A percentile compares a stretch with the other conserved stretches of the same genome.
These are phyloP conservation scores for Dermatophagoides farinae DNA, from an alignment of 1,140 invertebrate species.

Conservation along the genomic window DNA sequence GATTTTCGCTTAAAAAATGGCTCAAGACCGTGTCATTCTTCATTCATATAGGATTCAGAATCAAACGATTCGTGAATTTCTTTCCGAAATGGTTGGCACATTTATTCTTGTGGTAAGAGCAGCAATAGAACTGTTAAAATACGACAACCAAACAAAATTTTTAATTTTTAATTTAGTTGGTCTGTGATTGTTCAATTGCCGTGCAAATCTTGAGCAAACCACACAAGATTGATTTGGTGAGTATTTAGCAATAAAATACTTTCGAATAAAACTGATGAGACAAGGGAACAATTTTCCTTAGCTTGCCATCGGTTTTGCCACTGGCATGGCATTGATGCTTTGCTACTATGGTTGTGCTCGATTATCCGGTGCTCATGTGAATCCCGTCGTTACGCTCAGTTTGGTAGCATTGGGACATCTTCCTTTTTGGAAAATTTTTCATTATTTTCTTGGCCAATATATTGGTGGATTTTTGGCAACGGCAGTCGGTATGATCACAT, in stretches of 20 bases:
- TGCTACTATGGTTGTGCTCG: neutral
- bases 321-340: constrained; percentile 6
- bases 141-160: neutral
- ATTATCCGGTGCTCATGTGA: constrained; percentile 10
- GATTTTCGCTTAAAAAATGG: neutral
- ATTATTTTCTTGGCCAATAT: constrained; percentile 9
- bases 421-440: constrained; percentile 3
- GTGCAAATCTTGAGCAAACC: neutral
- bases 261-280: neutral
- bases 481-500: neutral
- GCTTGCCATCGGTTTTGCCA: neutral
- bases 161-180: neutral
- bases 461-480: constrained; percentile 8
- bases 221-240: neutral
- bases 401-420: constrained; percentile 1
- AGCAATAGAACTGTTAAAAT: neutral
- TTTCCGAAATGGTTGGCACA: constrained; percentile 7
- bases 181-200: constrained; percentile 8
- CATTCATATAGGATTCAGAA: neutral
- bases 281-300: neutral
- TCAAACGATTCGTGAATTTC: neutral
- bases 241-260: neutral
- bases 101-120: constrained; percentile 10
- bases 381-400: constrained; percentile 4
- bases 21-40: neutral